These are phyloP conservation scores for Latrodectus elegans DNA, from an alignment of 2,888 invertebrate species.

Conservation along the genomic window DNA sequence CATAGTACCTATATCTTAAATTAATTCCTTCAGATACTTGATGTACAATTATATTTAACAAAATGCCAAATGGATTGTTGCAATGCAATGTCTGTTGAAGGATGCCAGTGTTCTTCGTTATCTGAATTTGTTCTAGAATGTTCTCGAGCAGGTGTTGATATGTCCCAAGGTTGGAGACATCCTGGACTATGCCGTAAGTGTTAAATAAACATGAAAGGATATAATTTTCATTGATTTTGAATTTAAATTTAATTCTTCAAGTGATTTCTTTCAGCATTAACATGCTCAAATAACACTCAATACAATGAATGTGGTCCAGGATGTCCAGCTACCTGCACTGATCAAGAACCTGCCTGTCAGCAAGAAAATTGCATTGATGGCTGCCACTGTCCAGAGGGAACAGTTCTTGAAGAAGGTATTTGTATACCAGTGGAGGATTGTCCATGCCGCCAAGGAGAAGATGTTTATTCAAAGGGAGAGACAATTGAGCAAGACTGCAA, in stretches of 20 bases:
- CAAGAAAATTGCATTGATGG: conserved; percentile 85
- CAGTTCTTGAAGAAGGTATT: conserved; percentile 83
- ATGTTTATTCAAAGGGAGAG: conserved; percentile 82
- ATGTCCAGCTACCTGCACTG: conserved; percentile 82
- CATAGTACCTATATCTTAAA: not conserved
- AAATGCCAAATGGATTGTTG: conserved; percentile 90
- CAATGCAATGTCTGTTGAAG: conserved; percentile 80
- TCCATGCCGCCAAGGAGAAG: conserved; percentile 86
- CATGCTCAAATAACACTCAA: conserved; percentile 84
- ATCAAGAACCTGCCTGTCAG: conserved; percentile 70
- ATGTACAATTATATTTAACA: conserved; percentile 81
- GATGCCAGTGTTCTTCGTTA: conserved; percentile 85
- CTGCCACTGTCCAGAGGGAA: conserved; percentile 89
- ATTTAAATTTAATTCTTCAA: not conserved
- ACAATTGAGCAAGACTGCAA: conserved; percentile 87
- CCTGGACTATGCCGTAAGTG: conserved; percentile 88
- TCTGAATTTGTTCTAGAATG: conserved; percentile 87
- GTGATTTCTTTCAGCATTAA: conserved; percentile 80
- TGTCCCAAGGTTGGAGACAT: conserved; percentile 85
- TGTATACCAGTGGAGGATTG: conserved; percentile 85
- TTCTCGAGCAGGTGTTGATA: conserved; percentile 80
- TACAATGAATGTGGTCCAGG: conserved; percentile 87
- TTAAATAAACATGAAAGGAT: not conserved
- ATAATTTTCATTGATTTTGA: not conserved
- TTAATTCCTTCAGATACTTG: conserved; percentile 78